These are phyloP conservation scores for Ptychadena robeensis DNA, from an alignment of 2,797 vertebrate species.

Conservation along the genomic window DNA sequence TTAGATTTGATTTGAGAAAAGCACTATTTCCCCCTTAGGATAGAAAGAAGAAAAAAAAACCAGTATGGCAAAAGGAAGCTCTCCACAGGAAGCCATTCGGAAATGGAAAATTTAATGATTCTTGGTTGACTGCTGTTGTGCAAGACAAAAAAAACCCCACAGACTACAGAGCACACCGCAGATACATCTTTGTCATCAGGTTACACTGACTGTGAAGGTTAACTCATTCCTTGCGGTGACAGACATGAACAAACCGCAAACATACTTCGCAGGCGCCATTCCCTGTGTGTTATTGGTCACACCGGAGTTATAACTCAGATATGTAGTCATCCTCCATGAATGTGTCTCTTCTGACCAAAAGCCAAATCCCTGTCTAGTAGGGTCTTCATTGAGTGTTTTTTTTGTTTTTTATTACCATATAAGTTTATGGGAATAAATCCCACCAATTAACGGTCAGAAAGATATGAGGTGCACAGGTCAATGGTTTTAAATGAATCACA, in stretches of 20 bases:
- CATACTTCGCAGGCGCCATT: neutral
- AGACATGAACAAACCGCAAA: neutral
- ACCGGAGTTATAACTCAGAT: too few relatives aligned
- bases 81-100: conserved; percentile 49
- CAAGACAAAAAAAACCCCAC: neutral
- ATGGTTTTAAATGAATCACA: too few relatives aligned
- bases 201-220: neutral
- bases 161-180: neutral
- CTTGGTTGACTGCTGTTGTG: conserved; percentile 38
- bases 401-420: too few relatives aligned
- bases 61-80: conserved; percentile 41
- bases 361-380: too few relatives aligned
- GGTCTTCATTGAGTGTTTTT: too few relatives aligned
- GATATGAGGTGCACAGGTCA: too few relatives aligned
- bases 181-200: neutral
- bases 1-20: conserved; percentile 28
- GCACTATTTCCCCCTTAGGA: conserved; percentile 27
- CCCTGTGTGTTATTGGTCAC: too few relatives aligned
- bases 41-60: conserved; percentile 22
- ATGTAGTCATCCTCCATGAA: too few relatives aligned
- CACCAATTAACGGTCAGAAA: too few relatives aligned
- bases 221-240: neutral
- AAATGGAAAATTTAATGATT: conserved; percentile 60
- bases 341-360: too few relatives aligned
- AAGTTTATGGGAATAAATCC: too few relatives aligned